Evolutionary conservation across 2,888 invertebrate genomes (phyloP), one percentile per base, ranked within the genome.

Genomic region (Malthinus seriepunctatus): DNA sequence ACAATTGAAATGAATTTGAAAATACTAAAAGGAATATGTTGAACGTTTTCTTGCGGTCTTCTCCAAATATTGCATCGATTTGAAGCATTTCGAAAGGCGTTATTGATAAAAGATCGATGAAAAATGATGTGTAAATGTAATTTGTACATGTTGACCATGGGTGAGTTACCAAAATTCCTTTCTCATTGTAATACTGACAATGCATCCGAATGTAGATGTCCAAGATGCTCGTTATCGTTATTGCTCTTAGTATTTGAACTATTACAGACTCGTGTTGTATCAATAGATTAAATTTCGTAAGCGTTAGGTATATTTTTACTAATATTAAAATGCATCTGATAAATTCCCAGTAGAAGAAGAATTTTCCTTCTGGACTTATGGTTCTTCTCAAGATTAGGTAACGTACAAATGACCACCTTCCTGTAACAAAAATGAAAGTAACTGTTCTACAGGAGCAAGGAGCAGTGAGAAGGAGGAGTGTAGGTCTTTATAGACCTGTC

Each of bases 111-210:
- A 82, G 70, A 64, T 82, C 82, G n/a, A 80, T 52, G n/a, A 73
- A 38, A 56, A 82, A 82, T 37, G 78, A 71, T 8, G 79, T 76
- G 10, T 8, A 76, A 5, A 82, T 63, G 69, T 82, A 82, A 63
- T 81, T 75, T 63, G 70, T 78, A 3, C 82, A 82, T 7, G 82
- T 82, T 67, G 79, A 68, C 67, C 80, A 81, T 7, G 82, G 82
- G 69, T 82, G 82, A 55, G 78, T 81, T 57, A 82, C 80, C 8
- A 81, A 69, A 63, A 81, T 80, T 64, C 81, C 81, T 69, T 81
- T 78, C 0, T 75, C 57, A 2, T 82, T 82, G 54, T 82, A 82
- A 63, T 75, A 82, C 7, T 80, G 80, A 8, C 82, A 80, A 59
- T 82, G 82, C 0, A 81, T 71, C 78, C 79, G 80, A 49, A 82